These are phyloP conservation scores for Thalpophila matura DNA, from an alignment of 2,888 invertebrate genomes.

Conservation along the genomic window DNA sequence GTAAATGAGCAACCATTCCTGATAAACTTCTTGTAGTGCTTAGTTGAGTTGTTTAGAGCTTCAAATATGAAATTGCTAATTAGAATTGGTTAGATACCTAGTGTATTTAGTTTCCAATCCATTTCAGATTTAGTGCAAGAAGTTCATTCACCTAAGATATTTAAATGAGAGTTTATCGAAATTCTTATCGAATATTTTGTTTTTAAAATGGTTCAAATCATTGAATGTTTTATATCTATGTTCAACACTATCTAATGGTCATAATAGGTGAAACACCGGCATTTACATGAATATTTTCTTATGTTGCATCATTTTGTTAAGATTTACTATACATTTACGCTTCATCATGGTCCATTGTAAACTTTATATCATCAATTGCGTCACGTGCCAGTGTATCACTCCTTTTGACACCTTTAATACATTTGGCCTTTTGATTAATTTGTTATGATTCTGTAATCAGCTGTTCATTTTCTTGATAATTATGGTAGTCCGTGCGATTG, in stretches of 20 bases:
- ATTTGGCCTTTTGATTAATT: constrained; percentile 36
- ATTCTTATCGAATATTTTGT: constrained; percentile 23
- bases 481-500: constrained; percentile 10
- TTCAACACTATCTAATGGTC: background rate
- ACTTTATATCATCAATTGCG: constrained; percentile 43
- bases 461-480: constrained; percentile 32
- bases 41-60: constrained; percentile 35
- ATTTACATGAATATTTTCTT: constrained; percentile 3
- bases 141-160: constrained; percentile 26
- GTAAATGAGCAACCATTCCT: constrained; percentile 29
- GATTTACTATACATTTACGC: constrained; percentile 19
- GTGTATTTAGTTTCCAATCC: constrained; percentile 16
- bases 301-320: constrained; percentile 33
- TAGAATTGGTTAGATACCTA: constrained; percentile 29
- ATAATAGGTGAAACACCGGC: background rate
- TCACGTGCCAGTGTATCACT: constrained; percentile 36
- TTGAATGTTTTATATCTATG: background rate
- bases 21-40: constrained; percentile 6
- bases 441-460: constrained; percentile 43
- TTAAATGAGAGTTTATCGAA: constrained; percentile 21
- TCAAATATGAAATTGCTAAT: constrained; percentile 49
- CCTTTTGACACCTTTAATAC: constrained; percentile 38
- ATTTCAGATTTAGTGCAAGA: constrained; percentile 35
- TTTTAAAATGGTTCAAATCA: constrained; percentile 16
- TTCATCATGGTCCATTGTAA: constrained; percentile 34